These are phyloP conservation scores for Drosophila littoralis DNA, from an alignment of 1,140 invertebrate genomes.

Conservation along the genomic window DNA sequence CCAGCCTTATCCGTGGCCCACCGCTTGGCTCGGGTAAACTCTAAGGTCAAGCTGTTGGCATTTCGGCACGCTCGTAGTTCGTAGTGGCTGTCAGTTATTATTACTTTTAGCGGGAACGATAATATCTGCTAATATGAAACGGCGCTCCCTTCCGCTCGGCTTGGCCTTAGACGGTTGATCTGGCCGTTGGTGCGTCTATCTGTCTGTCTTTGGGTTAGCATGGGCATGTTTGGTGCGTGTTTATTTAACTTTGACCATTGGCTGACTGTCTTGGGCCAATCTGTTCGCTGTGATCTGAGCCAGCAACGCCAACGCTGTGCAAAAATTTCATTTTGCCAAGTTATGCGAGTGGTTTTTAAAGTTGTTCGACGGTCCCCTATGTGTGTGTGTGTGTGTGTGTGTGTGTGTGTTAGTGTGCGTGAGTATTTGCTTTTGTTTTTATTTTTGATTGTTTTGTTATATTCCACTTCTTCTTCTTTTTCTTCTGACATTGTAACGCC, in stretches of 20 bases:
- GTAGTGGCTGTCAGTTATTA: constrained; percentile 41
- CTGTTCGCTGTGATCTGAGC: constrained; percentile 52
- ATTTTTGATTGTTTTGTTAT: constrained; percentile 43
- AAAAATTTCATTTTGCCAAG: constrained; percentile 28
- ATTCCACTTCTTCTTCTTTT: constrained; percentile 6
- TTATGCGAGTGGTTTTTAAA: constrained; percentile 39
- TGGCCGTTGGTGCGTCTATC: constrained; percentile 2
- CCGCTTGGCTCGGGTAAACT: background rate
- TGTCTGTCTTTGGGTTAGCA: constrained; percentile 13
- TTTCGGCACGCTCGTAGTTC: constrained; percentile 16
- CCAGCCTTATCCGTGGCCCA: background rate
- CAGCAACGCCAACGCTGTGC: constrained; percentile 69
- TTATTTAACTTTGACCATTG: constrained; percentile 71
- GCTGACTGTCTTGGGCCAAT: constrained; percentile 36
- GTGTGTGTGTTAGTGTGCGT: background rate
- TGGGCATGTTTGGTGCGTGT: constrained; percentile 65
- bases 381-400: background rate
- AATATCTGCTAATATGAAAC: constrained; percentile 63
- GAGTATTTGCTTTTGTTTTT: constrained; percentile 27
- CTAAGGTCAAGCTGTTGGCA: constrained; percentile 8
- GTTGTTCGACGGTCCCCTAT: constrained; percentile 13
- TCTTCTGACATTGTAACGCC: constrained; percentile 53
- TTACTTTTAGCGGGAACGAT: constrained; percentile 52
- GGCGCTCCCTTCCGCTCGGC: constrained; percentile 56
- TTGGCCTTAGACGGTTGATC: constrained; percentile 37